These are phyloP conservation scores for Temnothorax longispinosus DNA, from an alignment of 1,140 invertebrate genomes.

Conservation along the genomic window DNA sequence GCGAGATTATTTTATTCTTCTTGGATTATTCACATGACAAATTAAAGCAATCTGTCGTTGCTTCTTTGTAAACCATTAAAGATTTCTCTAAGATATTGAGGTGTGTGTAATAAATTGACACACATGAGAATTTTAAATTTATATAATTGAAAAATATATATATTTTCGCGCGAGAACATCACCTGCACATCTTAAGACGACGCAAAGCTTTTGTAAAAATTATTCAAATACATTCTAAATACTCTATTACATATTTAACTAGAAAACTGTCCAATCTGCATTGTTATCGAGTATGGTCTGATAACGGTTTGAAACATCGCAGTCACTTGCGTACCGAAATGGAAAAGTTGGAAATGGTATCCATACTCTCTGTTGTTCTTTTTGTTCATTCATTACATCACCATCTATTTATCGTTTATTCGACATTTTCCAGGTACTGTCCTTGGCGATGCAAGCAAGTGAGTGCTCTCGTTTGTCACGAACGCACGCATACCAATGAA, in stretches of 20 bases:
- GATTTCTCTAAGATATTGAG: no score
- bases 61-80: no score
- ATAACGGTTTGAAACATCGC: neutral
- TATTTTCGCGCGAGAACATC: no score
- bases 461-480: constrained; percentile 89
- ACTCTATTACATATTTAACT: neutral
- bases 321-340: neutral
- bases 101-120: no score
- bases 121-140: no score
- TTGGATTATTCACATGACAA: no score
- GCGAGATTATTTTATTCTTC: no score
- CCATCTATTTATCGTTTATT: constrained; percentile 1
- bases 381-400: neutral
- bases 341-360: neutral
- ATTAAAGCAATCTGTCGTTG: no score
- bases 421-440: constrained; percentile 73
- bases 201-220: neutral
- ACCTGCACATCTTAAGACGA: no score
- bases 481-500: constrained; percentile 99
- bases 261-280: neutral
- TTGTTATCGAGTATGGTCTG: neutral
- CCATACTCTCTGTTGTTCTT: neutral
- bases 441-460: constrained; percentile 84
- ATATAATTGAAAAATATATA: no score
- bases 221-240: neutral